Evolutionary conservation across 2,888 invertebrate genomes (phyloP).

Genomic region (Celastrina argiolus): DNA sequence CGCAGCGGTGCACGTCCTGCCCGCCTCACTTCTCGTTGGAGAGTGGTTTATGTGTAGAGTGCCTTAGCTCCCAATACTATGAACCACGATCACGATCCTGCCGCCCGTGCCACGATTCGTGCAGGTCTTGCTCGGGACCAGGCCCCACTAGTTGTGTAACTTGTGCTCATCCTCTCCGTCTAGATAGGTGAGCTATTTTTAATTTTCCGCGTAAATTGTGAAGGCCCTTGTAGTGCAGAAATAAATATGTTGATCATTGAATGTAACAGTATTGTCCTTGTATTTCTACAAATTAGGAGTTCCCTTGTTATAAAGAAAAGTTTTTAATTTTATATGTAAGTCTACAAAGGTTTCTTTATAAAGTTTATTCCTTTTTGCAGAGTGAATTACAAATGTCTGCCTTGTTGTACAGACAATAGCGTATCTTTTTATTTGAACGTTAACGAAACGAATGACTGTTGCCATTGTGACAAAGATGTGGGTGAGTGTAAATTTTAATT

Average conservation of each 20-base stretch:
- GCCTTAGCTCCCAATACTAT: slow-evolving; percentile 85
- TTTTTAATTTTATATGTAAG: slow-evolving; percentile 26
- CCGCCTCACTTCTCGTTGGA: slow-evolving; percentile 84
- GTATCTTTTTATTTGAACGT: slow-evolving; percentile 49
- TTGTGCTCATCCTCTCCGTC: slow-evolving; percentile 82
- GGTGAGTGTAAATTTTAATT: slow-evolving; percentile 59
- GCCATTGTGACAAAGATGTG: slow-evolving; percentile 83
- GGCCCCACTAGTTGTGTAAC: slow-evolving; percentile 84
- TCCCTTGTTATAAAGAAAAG: slow-evolving; percentile 29
- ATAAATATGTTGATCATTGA: not conserved
- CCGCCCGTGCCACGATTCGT: slow-evolving; percentile 83
- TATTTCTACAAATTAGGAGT: slow-evolving; percentile 26
- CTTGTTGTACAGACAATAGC: slow-evolving; percentile 81
- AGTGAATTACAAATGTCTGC: slow-evolving; percentile 85
- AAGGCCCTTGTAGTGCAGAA: not conserved
- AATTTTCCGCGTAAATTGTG: not conserved
- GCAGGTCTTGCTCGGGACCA: slow-evolving; percentile 83
- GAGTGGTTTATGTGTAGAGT: slow-evolving; percentile 84
- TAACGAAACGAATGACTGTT: slow-evolving; percentile 74
- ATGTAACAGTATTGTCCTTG: not conserved
- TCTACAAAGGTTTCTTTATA: slow-evolving; percentile 24
- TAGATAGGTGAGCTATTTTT: slow-evolving; percentile 72
- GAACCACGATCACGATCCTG: slow-evolving; percentile 83
- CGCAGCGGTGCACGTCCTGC: slow-evolving; percentile 84
- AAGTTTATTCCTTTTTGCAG: slow-evolving; percentile 48